phyloP scores from a whole-genome alignment of 2,888 invertebrate genomes.

The Platerodrilus igneus region DNA sequence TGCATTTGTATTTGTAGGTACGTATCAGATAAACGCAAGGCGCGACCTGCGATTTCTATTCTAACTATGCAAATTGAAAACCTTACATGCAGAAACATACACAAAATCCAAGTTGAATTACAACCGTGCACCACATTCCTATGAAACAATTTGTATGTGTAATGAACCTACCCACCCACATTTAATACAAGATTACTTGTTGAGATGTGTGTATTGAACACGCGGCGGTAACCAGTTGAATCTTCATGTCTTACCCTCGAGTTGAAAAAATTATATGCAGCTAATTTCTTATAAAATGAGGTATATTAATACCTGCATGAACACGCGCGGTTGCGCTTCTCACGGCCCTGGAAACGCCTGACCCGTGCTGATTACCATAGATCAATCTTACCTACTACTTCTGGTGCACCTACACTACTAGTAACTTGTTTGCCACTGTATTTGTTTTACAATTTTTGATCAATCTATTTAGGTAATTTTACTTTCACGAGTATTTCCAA shows the following conservation, averaged over 20 bases:
- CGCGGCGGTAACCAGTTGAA: no score
- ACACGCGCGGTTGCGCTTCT: conserved; percentile 29
- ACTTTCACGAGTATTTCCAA: no score
- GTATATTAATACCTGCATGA: conserved; percentile 13
- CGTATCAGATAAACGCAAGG: conserved; percentile 19
- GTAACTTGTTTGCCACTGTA: no score
- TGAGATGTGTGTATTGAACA: conserved; percentile 12
- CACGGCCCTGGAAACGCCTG: conserved; percentile 33
- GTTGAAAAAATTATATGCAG: no score
- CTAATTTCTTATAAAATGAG: conserved; percentile 8
- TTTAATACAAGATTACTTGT: conserved; percentile 11
- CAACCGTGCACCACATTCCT: conserved; percentile 10
- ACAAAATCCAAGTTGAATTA: background rate
- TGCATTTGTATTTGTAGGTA: conserved; percentile 13
- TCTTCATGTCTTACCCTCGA: no score
- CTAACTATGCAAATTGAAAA: conserved; percentile 10
- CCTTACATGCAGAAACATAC: background rate
- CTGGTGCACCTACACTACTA: conserved; percentile 28
- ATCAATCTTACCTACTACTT: conserved; percentile 33
- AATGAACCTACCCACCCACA: conserved; percentile 16
- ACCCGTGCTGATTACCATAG: conserved; percentile 35
- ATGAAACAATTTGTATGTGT: conserved; percentile 20
- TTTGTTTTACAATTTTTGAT: no score
- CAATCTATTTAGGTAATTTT: no score
- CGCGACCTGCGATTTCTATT: conserved; percentile 22